phyloP scores from a whole-genome alignment of 1,140 invertebrate species.

The Andrena cerasifolii region DNA sequence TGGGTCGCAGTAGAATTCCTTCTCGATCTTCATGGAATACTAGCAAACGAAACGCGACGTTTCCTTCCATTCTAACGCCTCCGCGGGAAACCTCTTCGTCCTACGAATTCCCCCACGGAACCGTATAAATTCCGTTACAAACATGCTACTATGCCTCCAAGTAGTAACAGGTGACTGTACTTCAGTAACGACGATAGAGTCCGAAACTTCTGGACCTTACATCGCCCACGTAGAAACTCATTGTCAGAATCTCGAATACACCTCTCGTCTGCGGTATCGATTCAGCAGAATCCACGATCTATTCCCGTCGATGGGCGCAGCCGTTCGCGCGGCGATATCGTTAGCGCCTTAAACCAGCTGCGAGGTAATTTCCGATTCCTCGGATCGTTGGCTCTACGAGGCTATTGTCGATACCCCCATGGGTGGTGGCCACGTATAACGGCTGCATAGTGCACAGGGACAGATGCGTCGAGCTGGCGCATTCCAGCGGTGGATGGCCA shows the following conservation, averaged over 20 bases:
- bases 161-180: no score
- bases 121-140: no score
- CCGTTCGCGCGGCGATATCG: background rate
- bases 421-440: slow-evolving; percentile 6
- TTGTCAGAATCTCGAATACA: background rate
- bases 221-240: no score
- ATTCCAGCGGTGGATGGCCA: slow-evolving; percentile 9
- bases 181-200: no score
- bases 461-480: slow-evolving; percentile 19
- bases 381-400: background rate
- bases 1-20: no score
- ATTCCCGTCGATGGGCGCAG: background rate
- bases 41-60: no score
- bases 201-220: no score
- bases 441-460: background rate
- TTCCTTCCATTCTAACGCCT: no score
- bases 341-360: background rate
- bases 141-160: no score
- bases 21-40: no score
- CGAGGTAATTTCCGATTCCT: slow-evolving; percentile 4
- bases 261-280: background rate
- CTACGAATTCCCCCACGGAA: no score
- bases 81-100: no score
- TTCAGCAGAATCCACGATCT: background rate
- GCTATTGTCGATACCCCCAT: background rate